Base-by-base conservation (phyloP, 2,113 vertebrate species). In the Lutjanus erythropterus region DNA sequence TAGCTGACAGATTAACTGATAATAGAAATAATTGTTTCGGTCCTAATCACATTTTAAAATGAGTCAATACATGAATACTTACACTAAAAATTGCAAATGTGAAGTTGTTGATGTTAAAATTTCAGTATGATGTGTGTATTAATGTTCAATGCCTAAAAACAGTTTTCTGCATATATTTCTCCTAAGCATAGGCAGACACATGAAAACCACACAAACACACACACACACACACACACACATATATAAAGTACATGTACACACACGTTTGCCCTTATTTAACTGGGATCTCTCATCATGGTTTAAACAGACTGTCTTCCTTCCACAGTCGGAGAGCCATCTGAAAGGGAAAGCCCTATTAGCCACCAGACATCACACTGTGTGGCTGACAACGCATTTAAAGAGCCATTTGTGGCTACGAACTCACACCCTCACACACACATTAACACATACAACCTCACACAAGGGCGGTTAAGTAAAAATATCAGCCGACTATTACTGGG, bases 381-480 rank as follows among this genome's bases (percentile, higher is more conserved):
- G 75, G 68, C 70, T 84, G 80, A 81, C 58, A 66, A 39, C 72
- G 58, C 53, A 5, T 76, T 86, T 79, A 80, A 50, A 61, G 15
- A 67, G 53, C 49, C 25, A 47, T 64, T 71, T 49, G 78, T 41
- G 53, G 56, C 47, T 11, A 50, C 67, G 41, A 35, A 15, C 37
- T 6, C 56, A 41, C 25, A 49, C 35, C 5, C 39, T 18, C 58
- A 35, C 2, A 4, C 27, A 27, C 50, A 44, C 76, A 52, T 12
- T 37, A 6, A 81, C 77, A 44, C 49, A 33, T 12, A 56, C n/a
- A n/a, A n/a, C n/a, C n/a, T n/a, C 18, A 37, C 33, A 56, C 60
- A 39, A 19, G 35, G 39, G 44, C 58, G 31, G 77, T 66, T 72
- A 8, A 77, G 65, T 78, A 44, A 78, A 60, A 46, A 73, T 31